A percentile compares a stretch with the other conserved stretches of the same genome.
phyloP scores from a whole-genome alignment of 2,888 invertebrate species.

The Neoscelio sp. region DNA sequence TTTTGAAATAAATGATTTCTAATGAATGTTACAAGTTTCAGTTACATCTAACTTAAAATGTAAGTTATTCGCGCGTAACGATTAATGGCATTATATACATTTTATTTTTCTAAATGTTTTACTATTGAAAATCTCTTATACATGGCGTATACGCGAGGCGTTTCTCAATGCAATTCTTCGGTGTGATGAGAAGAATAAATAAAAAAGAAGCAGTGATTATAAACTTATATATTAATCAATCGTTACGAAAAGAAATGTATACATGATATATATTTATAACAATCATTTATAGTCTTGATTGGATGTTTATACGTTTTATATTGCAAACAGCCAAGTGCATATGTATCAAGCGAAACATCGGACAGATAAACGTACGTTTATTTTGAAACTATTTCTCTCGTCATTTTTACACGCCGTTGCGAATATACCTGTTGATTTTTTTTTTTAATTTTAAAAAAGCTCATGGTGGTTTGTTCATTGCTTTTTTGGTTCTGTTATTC shows the following conservation, averaged over 20 bases:
- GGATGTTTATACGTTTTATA: slow-evolving; percentile 80
- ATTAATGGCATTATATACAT: slow-evolving; percentile 18
- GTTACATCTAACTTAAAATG: no score
- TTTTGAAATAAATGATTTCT: no score
- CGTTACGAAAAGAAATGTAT: slow-evolving; percentile 32
- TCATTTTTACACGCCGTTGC: slow-evolving; percentile 42
- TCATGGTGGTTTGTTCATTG: no score
- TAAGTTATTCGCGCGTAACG: slow-evolving; percentile 14
- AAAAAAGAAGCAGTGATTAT: slow-evolving; percentile 15
- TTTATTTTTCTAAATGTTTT: slow-evolving; percentile 37
- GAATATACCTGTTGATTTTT: not conserved
- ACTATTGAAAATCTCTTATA: slow-evolving; percentile 6
- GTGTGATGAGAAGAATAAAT: slow-evolving; percentile 19
- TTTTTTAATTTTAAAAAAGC: not conserved
- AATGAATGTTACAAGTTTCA: no score
- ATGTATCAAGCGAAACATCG: slow-evolving; percentile 74
- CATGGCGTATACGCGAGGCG: slow-evolving; percentile 16
- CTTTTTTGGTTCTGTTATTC: no score
- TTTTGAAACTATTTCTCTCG: slow-evolving; percentile 67
- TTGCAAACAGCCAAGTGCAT: slow-evolving; percentile 68
- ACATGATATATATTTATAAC: slow-evolving; percentile 74
- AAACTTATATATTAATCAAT: slow-evolving; percentile 25
- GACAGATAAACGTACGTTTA: slow-evolving; percentile 75
- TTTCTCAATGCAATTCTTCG: slow-evolving; percentile 20
- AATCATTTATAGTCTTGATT: slow-evolving; percentile 75